phyloP scores from a whole-genome alignment of 2,797 vertebrate genomes.

The Zonotrichia albicollis region DNA sequence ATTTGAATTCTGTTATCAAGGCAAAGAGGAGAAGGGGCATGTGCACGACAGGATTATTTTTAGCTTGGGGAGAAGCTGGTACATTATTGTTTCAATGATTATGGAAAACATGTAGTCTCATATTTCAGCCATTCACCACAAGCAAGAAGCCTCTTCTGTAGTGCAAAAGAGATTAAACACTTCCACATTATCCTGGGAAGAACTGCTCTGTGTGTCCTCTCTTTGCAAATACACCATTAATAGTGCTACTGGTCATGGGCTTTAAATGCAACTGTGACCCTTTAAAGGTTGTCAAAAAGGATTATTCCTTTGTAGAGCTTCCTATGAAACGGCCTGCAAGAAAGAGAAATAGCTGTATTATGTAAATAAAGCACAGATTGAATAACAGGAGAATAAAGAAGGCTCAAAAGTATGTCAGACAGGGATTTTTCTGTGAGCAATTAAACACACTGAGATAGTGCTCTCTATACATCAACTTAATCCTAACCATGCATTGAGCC shows the following conservation, averaged over 20 bases:
- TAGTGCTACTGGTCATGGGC: conserved; percentile 1
- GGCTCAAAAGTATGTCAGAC: neutral
- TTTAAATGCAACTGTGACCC: neutral
- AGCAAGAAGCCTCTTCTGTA: conserved; percentile 15
- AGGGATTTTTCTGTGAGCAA: neutral
- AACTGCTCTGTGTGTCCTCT: neutral
- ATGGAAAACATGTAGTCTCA: neutral
- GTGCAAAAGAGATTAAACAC: conserved; percentile 15
- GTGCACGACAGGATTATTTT: neutral
- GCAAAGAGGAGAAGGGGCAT: neutral
- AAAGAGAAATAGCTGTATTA: conserved; percentile 32
- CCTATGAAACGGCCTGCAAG: neutral
- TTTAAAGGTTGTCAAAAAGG: conserved; percentile 16
- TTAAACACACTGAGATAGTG: neutral
- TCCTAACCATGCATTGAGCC: conserved; percentile 1
- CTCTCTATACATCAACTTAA: conserved; percentile 9
- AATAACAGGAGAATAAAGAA: neutral
- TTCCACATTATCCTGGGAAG: conserved; percentile 23
- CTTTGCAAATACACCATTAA: conserved; percentile 15
- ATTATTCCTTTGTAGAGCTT: conserved; percentile 36
- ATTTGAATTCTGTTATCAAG: conserved; percentile 37
- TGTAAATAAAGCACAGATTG: conserved; percentile 42
- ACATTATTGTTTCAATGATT: conserved; percentile 46
- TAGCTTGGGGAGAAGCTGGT: conserved; percentile 27
- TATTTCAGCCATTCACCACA: conserved; percentile 31